Conservation (phyloP, 2,797 vertebrate species). For the Bradypus variegatus region DNA sequence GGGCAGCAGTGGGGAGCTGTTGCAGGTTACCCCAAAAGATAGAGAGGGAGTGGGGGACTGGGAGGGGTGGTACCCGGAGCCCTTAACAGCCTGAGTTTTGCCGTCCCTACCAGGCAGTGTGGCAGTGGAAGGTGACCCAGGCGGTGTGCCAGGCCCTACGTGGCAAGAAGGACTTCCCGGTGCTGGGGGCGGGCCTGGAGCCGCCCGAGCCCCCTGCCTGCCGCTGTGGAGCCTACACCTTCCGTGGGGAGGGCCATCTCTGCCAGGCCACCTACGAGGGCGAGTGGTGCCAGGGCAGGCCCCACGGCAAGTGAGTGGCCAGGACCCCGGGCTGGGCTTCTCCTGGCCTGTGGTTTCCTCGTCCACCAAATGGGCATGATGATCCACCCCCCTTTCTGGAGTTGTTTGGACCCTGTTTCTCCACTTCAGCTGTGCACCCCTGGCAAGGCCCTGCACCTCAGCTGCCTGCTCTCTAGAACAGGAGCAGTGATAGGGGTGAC, state of each 20-base stretch:
- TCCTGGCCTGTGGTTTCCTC: background rate
- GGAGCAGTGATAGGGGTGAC: background rate
- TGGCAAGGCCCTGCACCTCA: background rate
- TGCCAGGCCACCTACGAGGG: slow-evolving; percentile 72
- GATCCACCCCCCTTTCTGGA: background rate
- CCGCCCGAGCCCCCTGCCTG: background rate
- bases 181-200: slow-evolving; percentile 61
- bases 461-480: background rate
- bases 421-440: background rate
- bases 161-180: slow-evolving; percentile 68
- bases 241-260: slow-evolving; percentile 65
- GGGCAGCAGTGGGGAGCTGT: background rate
- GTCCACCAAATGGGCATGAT: background rate
- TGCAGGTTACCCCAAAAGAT: background rate
- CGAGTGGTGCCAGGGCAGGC: slow-evolving; percentile 73
- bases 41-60: accelerated
- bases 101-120: slow-evolving; percentile 65
- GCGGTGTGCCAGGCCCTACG: slow-evolving; percentile 73
- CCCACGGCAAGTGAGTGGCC: slow-evolving; percentile 75
- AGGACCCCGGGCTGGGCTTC: background rate
- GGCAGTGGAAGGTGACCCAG: slow-evolving; percentile 74
- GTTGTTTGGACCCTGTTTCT: background rate
- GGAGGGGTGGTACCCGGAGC: background rate
- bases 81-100: background rate
- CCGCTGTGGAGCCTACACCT: slow-evolving; percentile 66